Evolutionary conservation across 2,797 vertebrate species (phyloP).

Genomic region (Graptemys geographica): DNA sequence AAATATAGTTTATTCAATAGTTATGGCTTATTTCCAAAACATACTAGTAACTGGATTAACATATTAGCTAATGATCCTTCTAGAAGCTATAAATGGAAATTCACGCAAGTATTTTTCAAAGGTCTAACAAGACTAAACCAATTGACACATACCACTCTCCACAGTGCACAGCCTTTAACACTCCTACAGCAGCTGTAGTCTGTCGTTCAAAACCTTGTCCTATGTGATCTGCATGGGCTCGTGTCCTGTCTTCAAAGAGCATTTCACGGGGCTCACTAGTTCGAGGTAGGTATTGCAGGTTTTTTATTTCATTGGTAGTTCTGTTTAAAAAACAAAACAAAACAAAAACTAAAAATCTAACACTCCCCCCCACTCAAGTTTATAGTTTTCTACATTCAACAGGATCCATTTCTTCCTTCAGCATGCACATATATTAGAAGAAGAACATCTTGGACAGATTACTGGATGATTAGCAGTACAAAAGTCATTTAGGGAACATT

Average conservation of each 20-base stretch:
- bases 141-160: slow-evolving; percentile 87
- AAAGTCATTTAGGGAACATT: neutral
- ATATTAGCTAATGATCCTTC: neutral
- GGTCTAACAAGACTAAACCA: neutral
- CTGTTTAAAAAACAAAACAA: slow-evolving; percentile 76
- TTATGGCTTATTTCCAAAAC: neutral
- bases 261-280: slow-evolving; percentile 97
- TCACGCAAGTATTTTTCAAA: neutral
- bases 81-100: neutral
- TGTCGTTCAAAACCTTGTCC: slow-evolving; percentile 97
- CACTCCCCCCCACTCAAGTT: neutral
- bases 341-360: neutral
- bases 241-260: slow-evolving; percentile 97
- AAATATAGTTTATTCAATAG: neutral
- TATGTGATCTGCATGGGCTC: slow-evolving; percentile 97
- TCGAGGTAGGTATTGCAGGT: slow-evolving; percentile 98
- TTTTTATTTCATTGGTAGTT: slow-evolving; percentile 99
- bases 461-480: neutral
- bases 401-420: neutral
- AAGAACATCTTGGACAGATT: neutral
- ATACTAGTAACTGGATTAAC: neutral
- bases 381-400: neutral
- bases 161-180: slow-evolving; percentile 93
- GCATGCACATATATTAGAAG: neutral
- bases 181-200: slow-evolving; percentile 98